Evolutionary conservation across 2,888 invertebrate species (phyloP), one percentile per base, ranked within the genome.

Genomic region (Cantharis flavilabris): DNA sequence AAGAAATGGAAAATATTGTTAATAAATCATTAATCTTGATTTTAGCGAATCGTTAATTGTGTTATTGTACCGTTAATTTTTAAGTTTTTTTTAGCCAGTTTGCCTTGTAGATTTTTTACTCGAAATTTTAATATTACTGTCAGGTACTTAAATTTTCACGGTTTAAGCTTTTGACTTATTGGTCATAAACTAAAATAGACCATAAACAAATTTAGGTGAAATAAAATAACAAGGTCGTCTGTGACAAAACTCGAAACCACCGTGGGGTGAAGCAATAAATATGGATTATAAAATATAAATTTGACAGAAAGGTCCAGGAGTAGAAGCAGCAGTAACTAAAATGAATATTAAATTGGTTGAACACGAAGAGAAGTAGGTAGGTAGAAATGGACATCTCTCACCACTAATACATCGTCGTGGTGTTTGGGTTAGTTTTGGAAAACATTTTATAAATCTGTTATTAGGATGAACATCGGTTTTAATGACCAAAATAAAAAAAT

Each of bases 261-360:
- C 76, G 81, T 80, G 81, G 83, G 83, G 82, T 81, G 83, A 80
- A 79, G 82, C 82, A 82, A 84, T 84, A 85, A 85, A 85, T 84
- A 80, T 74, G 81, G 84, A 84, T 84, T 84, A 84, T 82, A 83
- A 82, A 83, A 81, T 82, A 82, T 82, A 83, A 83, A 83, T 83
- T 83, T 84, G 84, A 84, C 84, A 84, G 83, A 81, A 81, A 79
- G 80, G 81, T 80, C 78, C 81, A 77, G 64, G 62, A 71, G 62
- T 20, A 71, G 64, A 70, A 72, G 70, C 67, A 73, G 73, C 76
- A 73, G 75, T 67, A 30, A 33, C 18, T 49, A 69, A 69, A 71
- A 71, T 28, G 73, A 78, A 71, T 79, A 77, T 49, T 49, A 49
- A 49, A 79, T 78, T 79, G 76, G 79, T 75, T 73, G 76, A 73